Percentiles rank a stretch among this genome's conserved stretches.
Evolutionary conservation across 2,797 vertebrate species (phyloP).

Genomic region (Taeniopygia guttata): DNA sequence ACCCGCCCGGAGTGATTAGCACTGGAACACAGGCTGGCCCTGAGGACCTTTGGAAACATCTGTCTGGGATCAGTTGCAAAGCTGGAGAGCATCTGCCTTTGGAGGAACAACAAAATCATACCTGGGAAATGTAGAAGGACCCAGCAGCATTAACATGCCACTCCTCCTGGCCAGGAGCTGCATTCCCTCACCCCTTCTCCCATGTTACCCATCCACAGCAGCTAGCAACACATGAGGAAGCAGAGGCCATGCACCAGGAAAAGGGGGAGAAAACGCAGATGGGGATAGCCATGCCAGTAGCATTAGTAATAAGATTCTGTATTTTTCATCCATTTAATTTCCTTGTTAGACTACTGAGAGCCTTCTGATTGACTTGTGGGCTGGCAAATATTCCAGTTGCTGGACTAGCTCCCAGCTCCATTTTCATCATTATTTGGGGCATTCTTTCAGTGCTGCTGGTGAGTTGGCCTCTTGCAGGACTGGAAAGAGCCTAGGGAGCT

Average conservation of each 20-base stretch:
- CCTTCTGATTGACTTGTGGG: background rate
- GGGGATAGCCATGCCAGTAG: background rate
- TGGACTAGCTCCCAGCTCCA: background rate
- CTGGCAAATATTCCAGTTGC: background rate
- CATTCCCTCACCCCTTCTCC: background rate
- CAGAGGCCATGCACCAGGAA: background rate
- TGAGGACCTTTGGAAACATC: background rate
- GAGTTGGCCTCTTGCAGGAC: background rate
- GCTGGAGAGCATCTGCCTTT: background rate
- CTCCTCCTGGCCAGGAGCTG: background rate
- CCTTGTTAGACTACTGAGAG: background rate
- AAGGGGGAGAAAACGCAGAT: background rate
- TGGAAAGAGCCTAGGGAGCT: background rate
- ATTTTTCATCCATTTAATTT: background rate
- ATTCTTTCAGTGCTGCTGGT: background rate
- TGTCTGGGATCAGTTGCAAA: background rate
- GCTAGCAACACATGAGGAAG: background rate
- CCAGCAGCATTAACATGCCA: background rate
- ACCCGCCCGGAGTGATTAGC: no score
- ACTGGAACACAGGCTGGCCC: background rate
- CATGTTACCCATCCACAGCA: background rate
- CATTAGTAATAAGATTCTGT: background rate
- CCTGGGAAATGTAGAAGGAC: background rate
- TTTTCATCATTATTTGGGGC: background rate
- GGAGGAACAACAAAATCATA: rapidly evolving